Base-by-base conservation (phyloP, 2,113 vertebrate species). In the Pongo pygmaeus region DNA sequence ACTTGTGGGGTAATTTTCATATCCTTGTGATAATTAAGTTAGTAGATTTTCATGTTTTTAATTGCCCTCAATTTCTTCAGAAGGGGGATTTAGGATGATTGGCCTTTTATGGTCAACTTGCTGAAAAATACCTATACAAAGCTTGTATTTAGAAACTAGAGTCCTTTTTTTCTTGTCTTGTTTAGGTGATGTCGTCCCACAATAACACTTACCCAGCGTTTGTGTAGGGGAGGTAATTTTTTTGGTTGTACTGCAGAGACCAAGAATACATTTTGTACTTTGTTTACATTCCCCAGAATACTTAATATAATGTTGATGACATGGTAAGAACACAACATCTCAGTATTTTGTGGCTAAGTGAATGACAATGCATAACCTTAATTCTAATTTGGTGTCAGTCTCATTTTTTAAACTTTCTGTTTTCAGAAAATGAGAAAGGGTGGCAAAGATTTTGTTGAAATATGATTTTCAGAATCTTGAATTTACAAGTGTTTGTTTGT, bases 31-130 rank as follows among this genome's bases (percentile, higher is more conserved):
- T 77, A 43, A 91, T 46, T 46, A 50, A 46, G 14, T 43, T 52
- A 95, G 57, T 46, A 59, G 52, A 64, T 81, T 94, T 95, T 95
- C 35, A 91, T 90, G 72, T 75, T 92, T 91, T 85, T 84, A 86
- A 88, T 94, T 93, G 50, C 8, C 14, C 5, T 80, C 25, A 38
- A 13, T 48, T 85, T 83, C 30, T 89, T 94, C 38, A n/a, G 70
- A 48, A 75, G 27, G 9, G 12, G 3, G 3, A 48, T 92, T 89
- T 81, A 4, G 27, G 46, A 20, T 91, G 52, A 85, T 38, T 92
- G 40, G 11, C 30, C 13, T 77, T 80, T 40, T 50, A 38, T 18
- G 50, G 10, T 48, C 38, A 86, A 30, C 43, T 84, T 91, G 30
- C 61, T 97, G 43, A 93, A 93, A 78, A 81, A 50, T 74, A 81